A percentile compares a stretch with the other conserved stretches of the same genome.
Evolutionary conservation across 2,113 vertebrate genomes (phyloP).

Genomic region (Proteles cristata): DNA sequence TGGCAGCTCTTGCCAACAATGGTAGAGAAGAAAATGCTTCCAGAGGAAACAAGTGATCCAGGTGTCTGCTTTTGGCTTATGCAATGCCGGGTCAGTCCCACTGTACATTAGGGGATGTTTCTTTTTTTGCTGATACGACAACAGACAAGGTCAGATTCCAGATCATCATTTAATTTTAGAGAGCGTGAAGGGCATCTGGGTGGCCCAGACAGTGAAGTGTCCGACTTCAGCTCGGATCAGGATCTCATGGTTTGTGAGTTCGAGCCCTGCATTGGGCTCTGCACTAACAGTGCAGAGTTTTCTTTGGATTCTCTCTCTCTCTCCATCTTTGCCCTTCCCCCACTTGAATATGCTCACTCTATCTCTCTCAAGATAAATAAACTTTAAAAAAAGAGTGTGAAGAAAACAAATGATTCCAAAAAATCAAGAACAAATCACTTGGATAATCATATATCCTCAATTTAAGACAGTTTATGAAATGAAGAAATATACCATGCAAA

Average conservation of each 20-base stretch:
- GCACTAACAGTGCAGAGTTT: no score
- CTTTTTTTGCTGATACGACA: not conserved
- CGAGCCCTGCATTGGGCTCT: no score
- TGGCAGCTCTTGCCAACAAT: not conserved
- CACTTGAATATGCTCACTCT: no score
- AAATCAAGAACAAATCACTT: not conserved
- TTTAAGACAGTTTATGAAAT: slow-evolving; percentile 48
- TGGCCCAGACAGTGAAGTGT: no score
- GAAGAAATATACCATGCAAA: slow-evolving; percentile 1
- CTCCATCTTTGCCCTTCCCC: no score
- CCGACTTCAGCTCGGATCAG: no score
- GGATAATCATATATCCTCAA: not conserved
- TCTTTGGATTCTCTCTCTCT: no score
- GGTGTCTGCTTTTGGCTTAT: not conserved
- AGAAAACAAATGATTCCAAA: slow-evolving; percentile 1
- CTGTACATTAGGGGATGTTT: not conserved
- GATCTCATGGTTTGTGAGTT: no score
- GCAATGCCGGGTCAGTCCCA: not conserved
- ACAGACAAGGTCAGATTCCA: not conserved
- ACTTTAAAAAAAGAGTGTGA: not conserved
- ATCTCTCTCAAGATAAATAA: no score
- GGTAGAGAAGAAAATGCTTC: not conserved
- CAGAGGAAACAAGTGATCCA: not conserved
- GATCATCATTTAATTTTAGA: not conserved
- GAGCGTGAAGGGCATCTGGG: not conserved